Percentiles rank a stretch among this genome's conserved stretches.
Conservation (phyloP, 1,140 invertebrate species). For the Ruditapes philippinarum region DNA sequence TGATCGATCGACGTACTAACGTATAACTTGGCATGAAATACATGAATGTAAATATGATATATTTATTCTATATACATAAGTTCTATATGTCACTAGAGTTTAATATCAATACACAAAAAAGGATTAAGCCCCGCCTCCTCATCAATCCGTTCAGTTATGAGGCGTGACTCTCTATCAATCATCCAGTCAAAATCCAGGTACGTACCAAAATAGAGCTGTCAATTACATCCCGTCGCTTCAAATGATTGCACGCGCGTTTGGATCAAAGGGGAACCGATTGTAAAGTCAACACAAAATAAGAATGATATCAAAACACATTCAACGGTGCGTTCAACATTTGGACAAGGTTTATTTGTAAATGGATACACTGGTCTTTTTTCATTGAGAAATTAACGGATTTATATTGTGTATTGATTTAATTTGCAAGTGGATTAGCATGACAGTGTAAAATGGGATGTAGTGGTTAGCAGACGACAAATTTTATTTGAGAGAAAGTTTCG, state of each 20-base stretch:
- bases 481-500: not conserved
- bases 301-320: constrained; percentile 53
- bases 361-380: not conserved
- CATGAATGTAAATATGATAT: no score
- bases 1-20: no score
- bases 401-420: constrained; percentile 36
- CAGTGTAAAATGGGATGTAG: not conserved
- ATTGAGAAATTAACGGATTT: constrained; percentile 34
- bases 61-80: no score
- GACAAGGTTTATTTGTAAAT: constrained; percentile 32
- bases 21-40: no score
- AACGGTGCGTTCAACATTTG: constrained; percentile 31
- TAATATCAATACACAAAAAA: constrained; percentile 10
- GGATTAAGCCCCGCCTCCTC: constrained; percentile 19
- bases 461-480: not conserved
- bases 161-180: constrained; percentile 59
- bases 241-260: constrained; percentile 29
- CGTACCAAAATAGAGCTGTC: constrained; percentile 50
- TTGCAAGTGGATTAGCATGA: constrained; percentile 5
- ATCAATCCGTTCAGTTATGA: constrained; percentile 44
- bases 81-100: not conserved
- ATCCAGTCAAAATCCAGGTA: constrained; percentile 56
- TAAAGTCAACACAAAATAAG: constrained; percentile 60
- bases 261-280: constrained; percentile 46
- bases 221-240: constrained; percentile 37